A percentile compares a stretch with the other conserved stretches of the same genome.
These are phyloP conservation scores for Nomada fucata DNA, from an alignment of 2,888 invertebrate genomes.

Conservation along the genomic window DNA sequence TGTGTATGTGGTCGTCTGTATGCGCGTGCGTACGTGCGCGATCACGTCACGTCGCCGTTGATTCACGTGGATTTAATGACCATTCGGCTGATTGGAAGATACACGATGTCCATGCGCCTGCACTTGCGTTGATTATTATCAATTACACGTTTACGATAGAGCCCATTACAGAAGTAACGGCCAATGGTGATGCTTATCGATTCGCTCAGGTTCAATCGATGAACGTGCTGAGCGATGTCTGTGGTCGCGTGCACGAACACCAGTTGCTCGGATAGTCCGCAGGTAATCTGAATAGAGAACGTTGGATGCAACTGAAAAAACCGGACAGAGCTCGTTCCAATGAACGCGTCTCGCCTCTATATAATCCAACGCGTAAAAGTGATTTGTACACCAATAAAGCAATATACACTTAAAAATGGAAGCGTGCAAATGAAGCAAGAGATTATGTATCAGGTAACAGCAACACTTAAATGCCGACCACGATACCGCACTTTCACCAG, in stretches of 20 bases:
- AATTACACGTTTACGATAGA: conserved; percentile 15
- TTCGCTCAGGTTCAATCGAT: conserved; percentile 45
- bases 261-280: conserved; percentile 74
- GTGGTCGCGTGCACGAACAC: conserved; percentile 69
- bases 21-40: neutral
- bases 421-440: neutral
- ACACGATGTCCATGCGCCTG: conserved; percentile 1
- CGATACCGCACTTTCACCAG: conserved; percentile 72
- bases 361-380: neutral
- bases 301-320: conserved; percentile 19
- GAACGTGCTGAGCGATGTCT: conserved; percentile 23
- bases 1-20: neutral
- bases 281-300: conserved; percentile 55
- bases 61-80: conserved; percentile 44
- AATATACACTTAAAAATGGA: neutral
- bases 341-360: neutral
- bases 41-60: neutral
- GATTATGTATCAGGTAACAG: neutral
- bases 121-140: conserved; percentile 37
- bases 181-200: conserved; percentile 36
- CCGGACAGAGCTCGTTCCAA: conserved; percentile 2
- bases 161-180: conserved; percentile 1
- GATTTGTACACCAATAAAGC: neutral
- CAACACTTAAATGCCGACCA: conserved; percentile 59
- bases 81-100: conserved; percentile 18